Percentiles rank a stretch among this genome's conserved stretches.
phyloP scores from a whole-genome alignment of 2,113 vertebrate genomes.

The Stigmatopora nigra region DNA sequence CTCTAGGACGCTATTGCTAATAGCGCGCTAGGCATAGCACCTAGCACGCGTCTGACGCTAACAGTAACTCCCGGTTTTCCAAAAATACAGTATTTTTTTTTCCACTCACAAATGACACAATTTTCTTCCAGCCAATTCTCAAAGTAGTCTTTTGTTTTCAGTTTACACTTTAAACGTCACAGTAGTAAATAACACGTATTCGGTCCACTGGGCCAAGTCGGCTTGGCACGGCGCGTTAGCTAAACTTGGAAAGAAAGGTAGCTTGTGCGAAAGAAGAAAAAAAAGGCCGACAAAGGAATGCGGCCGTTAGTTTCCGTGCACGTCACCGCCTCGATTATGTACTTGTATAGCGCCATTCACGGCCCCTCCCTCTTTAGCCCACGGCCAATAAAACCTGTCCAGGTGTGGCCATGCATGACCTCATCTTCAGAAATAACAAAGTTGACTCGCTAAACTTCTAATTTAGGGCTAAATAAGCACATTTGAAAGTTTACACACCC shows the following conservation, averaged over 20 bases:
- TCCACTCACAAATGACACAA: too few relatives aligned
- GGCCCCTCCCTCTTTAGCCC: constrained; percentile 11
- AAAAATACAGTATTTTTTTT: too few relatives aligned
- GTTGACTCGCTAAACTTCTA: too few relatives aligned
- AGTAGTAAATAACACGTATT: too few relatives aligned
- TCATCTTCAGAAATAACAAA: background rate
- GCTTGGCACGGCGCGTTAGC: constrained; percentile 29
- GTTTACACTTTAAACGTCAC: background rate
- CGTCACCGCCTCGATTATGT: constrained; percentile 27
- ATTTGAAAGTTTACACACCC: background rate
- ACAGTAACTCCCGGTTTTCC: too few relatives aligned
- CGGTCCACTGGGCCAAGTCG: background rate
- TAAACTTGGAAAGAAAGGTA: constrained; percentile 7
- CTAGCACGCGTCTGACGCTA: too few relatives aligned
- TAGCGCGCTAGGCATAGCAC: too few relatives aligned
- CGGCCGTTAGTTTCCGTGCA: constrained; percentile 43
- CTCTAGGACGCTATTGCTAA: too few relatives aligned
- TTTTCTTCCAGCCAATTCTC: too few relatives aligned
- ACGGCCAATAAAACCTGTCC: background rate
- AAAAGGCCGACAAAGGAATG: constrained; percentile 45
- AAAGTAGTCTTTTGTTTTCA: background rate
- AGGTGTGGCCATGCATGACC: constrained; percentile 12
- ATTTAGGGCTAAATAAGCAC: background rate
- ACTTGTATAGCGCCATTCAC: constrained; percentile 3
- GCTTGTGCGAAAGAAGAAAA: constrained; percentile 14